A percentile compares a stretch with the other conserved stretches of the same genome.
phyloP scores from a whole-genome alignment of 2,113 vertebrate species.

The Coptodon rendalli region DNA sequence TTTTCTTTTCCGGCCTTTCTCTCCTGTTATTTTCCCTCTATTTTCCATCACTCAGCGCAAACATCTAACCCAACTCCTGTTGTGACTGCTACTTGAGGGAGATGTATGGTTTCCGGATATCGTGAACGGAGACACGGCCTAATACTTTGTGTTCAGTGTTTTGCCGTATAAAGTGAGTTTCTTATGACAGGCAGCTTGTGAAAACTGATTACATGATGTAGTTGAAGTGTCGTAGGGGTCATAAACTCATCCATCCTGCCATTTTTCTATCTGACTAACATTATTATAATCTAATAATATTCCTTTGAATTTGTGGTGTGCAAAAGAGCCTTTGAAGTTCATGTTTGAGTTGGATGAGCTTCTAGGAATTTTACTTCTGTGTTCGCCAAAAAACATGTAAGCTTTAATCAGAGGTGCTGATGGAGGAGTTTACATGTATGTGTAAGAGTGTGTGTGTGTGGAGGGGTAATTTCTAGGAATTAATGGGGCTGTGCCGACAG shows the following conservation, averaged over 20 bases:
- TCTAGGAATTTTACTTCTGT: background rate
- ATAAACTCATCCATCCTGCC: background rate
- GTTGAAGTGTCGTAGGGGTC: background rate
- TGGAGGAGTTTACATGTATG: background rate
- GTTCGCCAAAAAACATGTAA: background rate
- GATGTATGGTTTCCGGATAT: background rate
- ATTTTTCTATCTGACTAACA: background rate
- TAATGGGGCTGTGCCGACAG: slow-evolving; percentile 31
- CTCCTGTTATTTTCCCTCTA: background rate
- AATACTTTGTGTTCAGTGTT: background rate
- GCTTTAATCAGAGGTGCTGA: slow-evolving; percentile 38
- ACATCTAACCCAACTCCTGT: background rate
- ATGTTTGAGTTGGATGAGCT: background rate
- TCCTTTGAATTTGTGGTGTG: background rate
- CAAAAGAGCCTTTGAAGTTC: background rate
- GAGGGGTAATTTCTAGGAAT: background rate
- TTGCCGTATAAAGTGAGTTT: background rate
- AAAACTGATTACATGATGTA: background rate
- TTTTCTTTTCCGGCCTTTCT: background rate
- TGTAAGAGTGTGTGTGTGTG: background rate
- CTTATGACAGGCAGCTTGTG: background rate
- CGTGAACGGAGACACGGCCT: background rate
- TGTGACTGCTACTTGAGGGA: background rate
- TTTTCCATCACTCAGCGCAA: slow-evolving; percentile 2
- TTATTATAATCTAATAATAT: background rate